Evolutionary conservation across 1,140 invertebrate species (phyloP), one percentile per base, ranked within the genome.

Genomic region (Chironomus tepperi): DNA sequence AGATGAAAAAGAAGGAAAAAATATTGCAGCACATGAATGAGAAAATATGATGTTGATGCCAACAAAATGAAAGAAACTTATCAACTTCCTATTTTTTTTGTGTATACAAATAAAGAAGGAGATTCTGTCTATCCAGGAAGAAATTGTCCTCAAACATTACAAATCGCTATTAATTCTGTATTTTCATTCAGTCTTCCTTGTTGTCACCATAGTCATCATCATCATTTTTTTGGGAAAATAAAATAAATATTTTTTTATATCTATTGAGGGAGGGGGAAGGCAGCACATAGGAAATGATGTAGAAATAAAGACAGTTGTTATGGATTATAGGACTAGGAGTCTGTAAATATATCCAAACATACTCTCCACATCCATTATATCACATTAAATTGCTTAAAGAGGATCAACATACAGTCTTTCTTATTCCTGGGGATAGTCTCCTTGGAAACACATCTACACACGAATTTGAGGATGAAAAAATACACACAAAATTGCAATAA

Each of bases 381-480:
- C 65, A 70, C 65, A 70, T 70, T 70, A 70, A 70, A 70, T 70
- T 57, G 47, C 47, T 57, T 10, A 19, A 70, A 21, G 19, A 21
- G 65, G 65, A 70, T 70, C 65, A 70, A 70, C 65, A 70, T 70
- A 70, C 65, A 70, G 9, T 57, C 7, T 57, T 57, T 7, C 47
- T n/a, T 70, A n/a, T 57, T 57, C 47, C 47, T 57, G 47, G 47
- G 47, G 18, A 18, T 16, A 70, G 65, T 70, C 65, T 18, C 65
- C 65, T 70, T 18, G 65, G 65, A 70, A 18, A 70, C 65, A 70
- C 24, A 34, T 34, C 24, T 34, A 34, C 24, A 34, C 47, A 57
- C 12, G 47, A 47, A 47, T 57, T n/a, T n/a, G 12, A 12, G n/a
- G 12, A 12, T 5, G 47, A 12, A 57, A 57, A 19, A 70, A 34